A percentile compares a stretch with the other conserved stretches of the same genome.
phyloP scores from a whole-genome alignment of 2,113 vertebrate species.

The Eptesicus fuscus region DNA sequence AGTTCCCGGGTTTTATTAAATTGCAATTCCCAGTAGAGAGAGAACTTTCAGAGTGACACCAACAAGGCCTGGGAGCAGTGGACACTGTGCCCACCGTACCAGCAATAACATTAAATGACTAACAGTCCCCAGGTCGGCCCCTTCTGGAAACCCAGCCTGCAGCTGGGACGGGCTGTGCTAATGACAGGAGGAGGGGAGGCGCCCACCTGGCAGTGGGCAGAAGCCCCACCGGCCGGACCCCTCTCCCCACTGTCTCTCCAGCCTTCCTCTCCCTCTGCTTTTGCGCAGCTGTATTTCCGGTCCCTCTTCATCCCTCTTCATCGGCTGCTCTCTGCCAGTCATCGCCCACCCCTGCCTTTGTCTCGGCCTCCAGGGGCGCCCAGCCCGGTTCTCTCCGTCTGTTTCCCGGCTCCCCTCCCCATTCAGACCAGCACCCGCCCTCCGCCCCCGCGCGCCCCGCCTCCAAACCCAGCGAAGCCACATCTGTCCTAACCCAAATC shows the following conservation, averaged over 20 bases:
- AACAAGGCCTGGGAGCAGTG: not conserved
- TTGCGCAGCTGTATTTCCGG: not conserved
- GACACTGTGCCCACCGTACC: not conserved
- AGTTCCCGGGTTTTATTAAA: not conserved
- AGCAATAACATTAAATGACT: not conserved
- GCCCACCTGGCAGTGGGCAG: not conserved
- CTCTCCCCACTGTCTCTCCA: too few species aligned
- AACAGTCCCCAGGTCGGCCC: not conserved
- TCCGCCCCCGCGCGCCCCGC: not conserved
- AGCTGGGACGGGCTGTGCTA: fast-evolving
- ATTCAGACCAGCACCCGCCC: not conserved
- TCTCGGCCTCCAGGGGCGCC: not conserved
- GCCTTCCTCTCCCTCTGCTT: not conserved
- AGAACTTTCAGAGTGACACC: not conserved
- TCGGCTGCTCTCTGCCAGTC: not conserved
- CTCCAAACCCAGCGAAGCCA: not conserved
- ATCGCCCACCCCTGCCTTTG: not conserved
- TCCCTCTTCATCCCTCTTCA: not conserved
- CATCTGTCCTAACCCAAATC: conserved; percentile 42
- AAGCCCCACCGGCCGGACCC: not conserved
- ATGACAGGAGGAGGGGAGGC: fast-evolving
- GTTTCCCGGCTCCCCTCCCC: not conserved
- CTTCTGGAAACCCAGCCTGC: not conserved
- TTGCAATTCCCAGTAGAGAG: not conserved
- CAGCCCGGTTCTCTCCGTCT: not conserved